Evolutionary conservation across 2,888 invertebrate species (phyloP).

Genomic region (Cataglyphis albicans): DNA sequence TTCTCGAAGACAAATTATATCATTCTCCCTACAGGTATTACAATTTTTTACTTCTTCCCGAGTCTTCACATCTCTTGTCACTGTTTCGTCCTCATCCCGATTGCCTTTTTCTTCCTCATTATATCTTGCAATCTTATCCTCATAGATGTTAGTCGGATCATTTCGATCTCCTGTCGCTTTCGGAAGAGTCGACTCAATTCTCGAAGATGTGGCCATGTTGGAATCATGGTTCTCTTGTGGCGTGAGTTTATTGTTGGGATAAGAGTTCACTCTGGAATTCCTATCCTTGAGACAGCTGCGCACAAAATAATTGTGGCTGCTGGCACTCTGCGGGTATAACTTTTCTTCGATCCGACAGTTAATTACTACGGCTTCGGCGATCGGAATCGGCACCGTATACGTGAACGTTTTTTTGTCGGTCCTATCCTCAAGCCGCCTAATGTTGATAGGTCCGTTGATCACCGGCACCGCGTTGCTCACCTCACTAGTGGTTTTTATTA

Average conservation of each 20-base stretch:
- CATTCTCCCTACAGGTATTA: background rate
- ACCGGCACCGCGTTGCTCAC: conserved; percentile 85
- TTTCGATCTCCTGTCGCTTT: background rate
- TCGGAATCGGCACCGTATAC: conserved; percentile 82
- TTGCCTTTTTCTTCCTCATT: background rate
- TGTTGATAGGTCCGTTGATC: conserved; percentile 87
- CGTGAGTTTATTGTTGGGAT: background rate
- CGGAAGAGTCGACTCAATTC: background rate
- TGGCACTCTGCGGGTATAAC: conserved; percentile 79
- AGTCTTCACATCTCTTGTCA: background rate
- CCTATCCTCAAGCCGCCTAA: conserved; percentile 71
- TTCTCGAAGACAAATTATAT: conserved; percentile 37
- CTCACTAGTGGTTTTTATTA: conserved; percentile 81
- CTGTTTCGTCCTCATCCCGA: background rate
- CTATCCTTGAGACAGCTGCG: conserved; percentile 59
- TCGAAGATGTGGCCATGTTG: background rate
- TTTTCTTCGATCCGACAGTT: conserved; percentile 84
- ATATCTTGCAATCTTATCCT: background rate
- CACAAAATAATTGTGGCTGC: conserved; percentile 78
- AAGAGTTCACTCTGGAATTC: conserved; percentile 34
- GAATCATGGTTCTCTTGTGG: conserved; percentile 11
- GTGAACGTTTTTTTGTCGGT: conserved; percentile 79
- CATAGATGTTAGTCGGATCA: background rate
- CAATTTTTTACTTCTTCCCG: background rate
- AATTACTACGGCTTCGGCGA: conserved; percentile 81